Base-by-base conservation (phyloP, 2,888 invertebrate genomes). In the Phortica okadai region DNA sequence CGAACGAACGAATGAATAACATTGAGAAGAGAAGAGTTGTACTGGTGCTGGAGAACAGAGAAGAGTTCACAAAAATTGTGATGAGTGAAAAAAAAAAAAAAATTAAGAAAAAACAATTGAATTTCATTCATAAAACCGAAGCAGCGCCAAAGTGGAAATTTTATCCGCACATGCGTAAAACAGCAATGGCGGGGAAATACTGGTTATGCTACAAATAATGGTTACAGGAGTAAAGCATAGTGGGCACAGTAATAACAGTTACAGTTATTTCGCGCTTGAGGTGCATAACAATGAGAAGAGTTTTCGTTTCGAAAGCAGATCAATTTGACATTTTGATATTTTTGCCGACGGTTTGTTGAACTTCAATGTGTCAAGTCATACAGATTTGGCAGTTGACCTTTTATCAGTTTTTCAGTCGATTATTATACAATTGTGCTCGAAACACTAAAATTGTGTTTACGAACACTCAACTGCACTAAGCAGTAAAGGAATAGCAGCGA, bases 161-260 rank as follows among this genome's bases (percentile, higher is more conserved):
- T 67, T 67, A 67, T 67, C 67, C 67, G 67, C 67, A 44, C 67
- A 67, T 41, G n/a, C 67, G 67, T n/a, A 67, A 7, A 14, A n/a
- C n/a, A 67, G 1, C 25, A 8, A n/a, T 4, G 64, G 59, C 16
- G 62, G 62, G 62, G 42, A 41, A n/a, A 67, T 67, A 67, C 44
- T 67, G 67, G 42, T 14, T 41, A 1, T n/a, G 21, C 59, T 7
- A 21, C n/a, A 59, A 11, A 59, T 16, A 59, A 6, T 2, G 59
- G 59, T 59, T n/a, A 6, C 59, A 59, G 42, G 67, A n/a, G 44
- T 45, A 44, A 11, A 4, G 4, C 6, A 44, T 67, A 67, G 10
- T 67, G 67, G 67, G 16, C 41, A 41, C 66, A 42, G 14, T 7
- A 67, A 44, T n/a, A 67, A 42, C 16, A 44, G 42, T 42, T 11